Evolutionary conservation across 2,113 vertebrate genomes (phyloP).

Genomic region (Rhodinocichla rosea): DNA sequence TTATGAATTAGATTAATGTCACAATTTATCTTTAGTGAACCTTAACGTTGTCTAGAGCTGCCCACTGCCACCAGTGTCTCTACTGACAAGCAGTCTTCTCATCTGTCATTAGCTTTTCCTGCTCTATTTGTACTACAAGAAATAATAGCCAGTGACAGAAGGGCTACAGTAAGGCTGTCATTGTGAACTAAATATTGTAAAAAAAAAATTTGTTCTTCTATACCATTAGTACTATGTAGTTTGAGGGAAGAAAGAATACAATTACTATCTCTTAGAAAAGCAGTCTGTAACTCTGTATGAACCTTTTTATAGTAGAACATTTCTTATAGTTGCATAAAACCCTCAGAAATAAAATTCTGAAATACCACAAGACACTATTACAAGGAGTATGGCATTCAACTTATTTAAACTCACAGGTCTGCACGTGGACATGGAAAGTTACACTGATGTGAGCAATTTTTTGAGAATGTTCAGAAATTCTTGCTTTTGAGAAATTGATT

Average conservation of each 20-base stretch:
- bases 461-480: background rate
- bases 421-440: background rate
- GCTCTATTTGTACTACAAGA: background rate
- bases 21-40: background rate
- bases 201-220: background rate
- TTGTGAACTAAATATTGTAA: background rate
- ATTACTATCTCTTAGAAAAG: background rate
- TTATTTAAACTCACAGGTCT: background rate
- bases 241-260: background rate
- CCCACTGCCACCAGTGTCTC: background rate
- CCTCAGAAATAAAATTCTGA: background rate
- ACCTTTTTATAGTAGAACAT: background rate
- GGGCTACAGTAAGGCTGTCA: background rate
- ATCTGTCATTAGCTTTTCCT: background rate
- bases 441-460: background rate
- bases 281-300: background rate
- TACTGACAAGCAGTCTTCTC: background rate
- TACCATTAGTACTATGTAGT: background rate
- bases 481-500: background rate
- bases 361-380: background rate
- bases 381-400: background rate
- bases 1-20: slow-evolving; percentile 75
- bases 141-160: background rate
- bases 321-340: background rate
- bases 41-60: background rate